phyloP scores from a whole-genome alignment of 2,888 invertebrate genomes.

The Carabus problematicus region DNA sequence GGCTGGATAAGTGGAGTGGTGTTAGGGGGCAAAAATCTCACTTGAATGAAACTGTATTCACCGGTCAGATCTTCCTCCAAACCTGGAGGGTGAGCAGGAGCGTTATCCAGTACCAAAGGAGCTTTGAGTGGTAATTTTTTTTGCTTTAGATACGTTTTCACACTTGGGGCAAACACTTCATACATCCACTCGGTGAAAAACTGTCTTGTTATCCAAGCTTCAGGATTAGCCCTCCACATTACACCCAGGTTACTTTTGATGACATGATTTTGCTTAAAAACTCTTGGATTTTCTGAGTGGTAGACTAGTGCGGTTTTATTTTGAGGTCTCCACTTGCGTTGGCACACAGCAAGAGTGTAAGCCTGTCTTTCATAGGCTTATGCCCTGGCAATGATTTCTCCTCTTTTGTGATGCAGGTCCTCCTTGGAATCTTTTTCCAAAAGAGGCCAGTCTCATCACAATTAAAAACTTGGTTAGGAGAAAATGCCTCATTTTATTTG shows the following conservation, averaged over 20 bases:
- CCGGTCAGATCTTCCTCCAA: constrained; percentile 45
- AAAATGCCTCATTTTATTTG: too few species aligned
- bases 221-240: constrained; percentile 19
- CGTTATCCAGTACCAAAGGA: constrained; percentile 50
- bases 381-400: constrained; percentile 31
- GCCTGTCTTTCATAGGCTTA: constrained; percentile 39
- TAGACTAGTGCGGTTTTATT: constrained; percentile 27
- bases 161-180: constrained; percentile 38
- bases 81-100: constrained; percentile 38
- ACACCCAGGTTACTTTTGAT: too few species aligned
- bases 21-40: constrained; percentile 46
- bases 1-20: constrained; percentile 50
- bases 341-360: constrained; percentile 30
- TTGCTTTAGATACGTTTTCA: constrained; percentile 45
- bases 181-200: constrained; percentile 43
- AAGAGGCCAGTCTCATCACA: constrained; percentile 20
- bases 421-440: constrained; percentile 18
- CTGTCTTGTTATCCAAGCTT: constrained; percentile 43
- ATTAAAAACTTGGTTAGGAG: constrained; percentile 42
- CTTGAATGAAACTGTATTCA: constrained; percentile 45
- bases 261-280: constrained; percentile 39
- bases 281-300: constrained; percentile 33
- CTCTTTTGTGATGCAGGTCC: constrained; percentile 3
- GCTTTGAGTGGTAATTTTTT: constrained; percentile 49
- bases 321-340: constrained; percentile 35